Conservation (phyloP, 2,113 vertebrate species). For the Leucopsar rothschildi region DNA sequence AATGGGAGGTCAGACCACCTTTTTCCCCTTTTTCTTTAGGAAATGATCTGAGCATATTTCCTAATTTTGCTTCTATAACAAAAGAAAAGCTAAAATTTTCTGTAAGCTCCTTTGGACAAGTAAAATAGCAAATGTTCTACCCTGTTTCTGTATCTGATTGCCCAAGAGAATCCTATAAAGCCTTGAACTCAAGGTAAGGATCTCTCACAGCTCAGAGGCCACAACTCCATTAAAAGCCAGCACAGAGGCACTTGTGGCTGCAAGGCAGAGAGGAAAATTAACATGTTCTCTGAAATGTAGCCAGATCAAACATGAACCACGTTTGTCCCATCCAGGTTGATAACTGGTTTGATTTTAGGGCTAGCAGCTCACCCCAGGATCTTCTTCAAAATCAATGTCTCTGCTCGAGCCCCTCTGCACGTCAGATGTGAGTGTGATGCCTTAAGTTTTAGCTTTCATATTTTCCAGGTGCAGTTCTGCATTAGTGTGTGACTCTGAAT, state of each 20-base stretch:
- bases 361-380: neutral
- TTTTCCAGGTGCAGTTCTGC: no score
- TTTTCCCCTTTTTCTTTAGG: neutral
- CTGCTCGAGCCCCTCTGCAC: neutral
- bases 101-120: neutral
- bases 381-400: neutral
- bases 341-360: neutral
- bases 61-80: neutral
- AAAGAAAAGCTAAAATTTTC: neutral
- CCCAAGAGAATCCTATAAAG: neutral
- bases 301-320: neutral
- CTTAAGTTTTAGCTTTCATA: no score
- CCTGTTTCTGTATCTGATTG: neutral
- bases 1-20: neutral
- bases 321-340: neutral
- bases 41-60: neutral
- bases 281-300: neutral
- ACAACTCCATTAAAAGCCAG: neutral
- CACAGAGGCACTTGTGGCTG: neutral
- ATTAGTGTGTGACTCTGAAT: no score
- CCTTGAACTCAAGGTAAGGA: neutral
- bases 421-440: rapidly evolving
- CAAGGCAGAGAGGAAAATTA: neutral
- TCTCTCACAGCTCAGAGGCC: neutral
- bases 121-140: neutral